Evolutionary conservation across 2,888 invertebrate species (phyloP), one percentile per base, ranked within the genome.

Genomic region (Harpalus rufipes): DNA sequence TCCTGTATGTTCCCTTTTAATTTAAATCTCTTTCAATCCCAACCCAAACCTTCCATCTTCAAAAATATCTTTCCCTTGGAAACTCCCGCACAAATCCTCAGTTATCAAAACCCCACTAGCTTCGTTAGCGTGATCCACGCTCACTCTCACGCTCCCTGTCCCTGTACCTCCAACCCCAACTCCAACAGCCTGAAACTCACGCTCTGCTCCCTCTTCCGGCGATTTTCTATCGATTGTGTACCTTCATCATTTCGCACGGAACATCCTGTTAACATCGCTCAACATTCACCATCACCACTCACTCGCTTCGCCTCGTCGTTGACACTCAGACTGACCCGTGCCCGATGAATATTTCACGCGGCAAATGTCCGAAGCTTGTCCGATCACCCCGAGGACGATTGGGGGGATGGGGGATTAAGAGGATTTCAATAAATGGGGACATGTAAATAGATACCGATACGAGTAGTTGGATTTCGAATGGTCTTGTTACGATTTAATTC

Each of bases 241-340:
- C 61, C 79, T 79, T 61, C 59, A 59, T 79, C 79, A 79, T 79
- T 39, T 79, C 58, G 59, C 32, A 8, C 41, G 6, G 79, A 32
- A 79, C 79, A 79, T 59, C 61, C 41, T 79, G 79, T 79, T 79
- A 79, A 79, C 79, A 61, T 61, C 61, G 58, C 39, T 74, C 56
- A 41, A 51, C 44, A 51, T 12, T 51, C 21, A 56, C 79, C 51
- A 39, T 41, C 8, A 56, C 32, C 32, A 18, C 25, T 74, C 7
- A 21, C 5, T 21, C 32, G 14, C 68, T 6, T 18, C 32, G 39
- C 68, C 16, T 7, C 18, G 65, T 3, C 6, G 51, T 44, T 74
- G 44, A 51, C 44, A 51, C 44, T 51, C 44, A 5, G 21, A 5
- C 32, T 21, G 14, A 68, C 68, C 18, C 76, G 51, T 65, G 68